These are phyloP conservation scores for Sebastes goodei DNA, from an alignment of 2,797 vertebrate genomes.

Conservation along the genomic window DNA sequence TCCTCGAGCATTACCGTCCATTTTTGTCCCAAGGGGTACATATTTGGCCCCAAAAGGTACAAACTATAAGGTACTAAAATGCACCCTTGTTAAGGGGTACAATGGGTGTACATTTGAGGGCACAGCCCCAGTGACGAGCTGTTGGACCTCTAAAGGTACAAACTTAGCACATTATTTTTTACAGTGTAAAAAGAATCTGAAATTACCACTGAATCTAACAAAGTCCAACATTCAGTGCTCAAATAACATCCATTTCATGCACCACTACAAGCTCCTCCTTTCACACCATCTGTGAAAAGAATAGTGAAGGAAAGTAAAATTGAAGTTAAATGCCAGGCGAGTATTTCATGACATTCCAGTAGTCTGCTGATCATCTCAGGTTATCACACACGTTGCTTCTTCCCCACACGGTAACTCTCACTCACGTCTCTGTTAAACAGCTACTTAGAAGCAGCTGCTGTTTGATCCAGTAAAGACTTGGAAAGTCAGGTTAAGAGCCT, in stretches of 20 bases:
- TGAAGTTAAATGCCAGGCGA: background rate
- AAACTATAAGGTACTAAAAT: too few species aligned
- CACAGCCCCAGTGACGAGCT: too few species aligned
- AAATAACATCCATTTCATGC: background rate
- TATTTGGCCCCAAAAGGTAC: too few species aligned
- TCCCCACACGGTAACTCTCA: background rate
- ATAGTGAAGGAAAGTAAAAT: background rate
- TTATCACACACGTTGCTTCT: background rate
- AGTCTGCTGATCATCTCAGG: background rate
- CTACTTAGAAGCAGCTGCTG: background rate
- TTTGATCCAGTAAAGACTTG: slow-evolving; percentile 24
- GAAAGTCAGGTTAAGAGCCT: slow-evolving; percentile 24
- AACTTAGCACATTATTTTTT: too few species aligned
- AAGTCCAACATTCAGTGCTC: background rate
- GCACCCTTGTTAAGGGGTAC: too few species aligned
- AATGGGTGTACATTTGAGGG: too few species aligned
- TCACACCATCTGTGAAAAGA: background rate
- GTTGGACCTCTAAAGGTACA: too few species aligned
- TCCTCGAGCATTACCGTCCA: too few species aligned
- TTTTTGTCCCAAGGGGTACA: too few species aligned
- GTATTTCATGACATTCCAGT: background rate
- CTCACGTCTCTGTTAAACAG: background rate
- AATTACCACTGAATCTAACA: background rate
- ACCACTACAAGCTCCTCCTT: background rate
- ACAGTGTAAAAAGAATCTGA: too few species aligned